Evolutionary conservation across 2,113 vertebrate genomes (phyloP).

Genomic region (Shinisaurus crocodilurus): DNA sequence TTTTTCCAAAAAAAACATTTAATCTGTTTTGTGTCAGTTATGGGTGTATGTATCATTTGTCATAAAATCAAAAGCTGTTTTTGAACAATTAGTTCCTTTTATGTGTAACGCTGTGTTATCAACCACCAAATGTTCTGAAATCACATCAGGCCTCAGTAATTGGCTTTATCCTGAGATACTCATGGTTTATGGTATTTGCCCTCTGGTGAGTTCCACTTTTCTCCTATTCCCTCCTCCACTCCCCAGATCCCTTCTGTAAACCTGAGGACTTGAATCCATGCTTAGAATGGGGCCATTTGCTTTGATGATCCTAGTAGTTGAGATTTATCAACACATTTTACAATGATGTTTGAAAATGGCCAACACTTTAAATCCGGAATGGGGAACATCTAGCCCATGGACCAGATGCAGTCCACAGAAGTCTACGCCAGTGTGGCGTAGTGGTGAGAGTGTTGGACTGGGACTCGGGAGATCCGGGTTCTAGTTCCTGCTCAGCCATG

Average conservation of each 20-base stretch:
- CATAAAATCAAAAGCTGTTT: slow-evolving; percentile 8
- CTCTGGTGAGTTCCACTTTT: neutral
- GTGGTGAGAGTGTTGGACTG: too few relatives aligned
- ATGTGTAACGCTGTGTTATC: neutral
- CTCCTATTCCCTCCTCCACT: too few relatives aligned
- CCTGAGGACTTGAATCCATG: neutral
- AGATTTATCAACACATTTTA: neutral
- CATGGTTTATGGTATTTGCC: neutral
- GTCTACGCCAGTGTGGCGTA: too few relatives aligned
- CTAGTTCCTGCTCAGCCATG: too few relatives aligned
- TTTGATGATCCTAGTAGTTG: neutral
- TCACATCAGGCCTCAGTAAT: neutral
- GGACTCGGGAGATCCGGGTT: too few relatives aligned
- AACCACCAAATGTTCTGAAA: slow-evolving; percentile 13
- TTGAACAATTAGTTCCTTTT: slow-evolving; percentile 2
- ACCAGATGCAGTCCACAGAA: too few relatives aligned
- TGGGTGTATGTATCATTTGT: neutral
- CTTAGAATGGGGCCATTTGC: neutral
- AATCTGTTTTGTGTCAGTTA: neutral
- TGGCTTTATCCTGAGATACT: neutral
- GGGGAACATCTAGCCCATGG: too few relatives aligned
- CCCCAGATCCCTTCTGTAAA: too few relatives aligned
- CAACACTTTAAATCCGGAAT: neutral
- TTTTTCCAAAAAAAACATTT: neutral
- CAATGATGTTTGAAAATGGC: neutral